Base-by-base conservation (phyloP, 1,140 invertebrate species). In the Drosophila tropicalis region DNA sequence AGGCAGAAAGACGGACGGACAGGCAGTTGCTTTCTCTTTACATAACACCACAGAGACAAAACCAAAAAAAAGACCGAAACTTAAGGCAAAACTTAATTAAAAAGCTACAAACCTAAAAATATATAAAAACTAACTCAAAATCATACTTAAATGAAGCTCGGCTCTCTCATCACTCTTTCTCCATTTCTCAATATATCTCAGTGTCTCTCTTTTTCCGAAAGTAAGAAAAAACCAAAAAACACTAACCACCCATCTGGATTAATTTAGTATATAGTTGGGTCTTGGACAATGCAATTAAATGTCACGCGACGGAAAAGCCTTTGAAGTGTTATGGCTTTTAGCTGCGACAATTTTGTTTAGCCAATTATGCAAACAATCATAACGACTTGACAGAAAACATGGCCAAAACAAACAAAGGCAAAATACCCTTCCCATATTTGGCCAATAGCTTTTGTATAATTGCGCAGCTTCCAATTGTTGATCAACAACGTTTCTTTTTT, bases 11-110 rank as follows among this genome's bases (percentile, higher is more conserved):
- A 5, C 36, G 2, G 57, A 29, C 68, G 44, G 56, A 44, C 36
- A 63, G 68, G 36, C 70, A 75, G 69, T 81, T 80, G 84, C 84
- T 89, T 89, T 89, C 84, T 89, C 84, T 89, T 89, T 89, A 89
- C 78, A 77, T 89, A 89, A 89, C 55, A 40, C 70, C 34, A 29
- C 68, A 75, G 78, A 81, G 84, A 84, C 80, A 87, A 29, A 29
- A 29, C 29, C 29, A 29, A 29, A 79, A 87, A 44, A 47, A 19
- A 36, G 3, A 39, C 83, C 67, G 70, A 79, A 79, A 77, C 75
- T 51, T 60, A 71, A 79, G 34, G 34, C 60, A 70, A 70, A 79
- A 87, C 75, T 86, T 87, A 83, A 87, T 87, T 87, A 87, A 87
- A 82, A 67, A 54, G 36, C 79, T 57, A 72, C 81, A 80, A 86